These are phyloP conservation scores for Globia sparganii DNA, from an alignment of 2,888 invertebrate species.

Conservation along the genomic window DNA sequence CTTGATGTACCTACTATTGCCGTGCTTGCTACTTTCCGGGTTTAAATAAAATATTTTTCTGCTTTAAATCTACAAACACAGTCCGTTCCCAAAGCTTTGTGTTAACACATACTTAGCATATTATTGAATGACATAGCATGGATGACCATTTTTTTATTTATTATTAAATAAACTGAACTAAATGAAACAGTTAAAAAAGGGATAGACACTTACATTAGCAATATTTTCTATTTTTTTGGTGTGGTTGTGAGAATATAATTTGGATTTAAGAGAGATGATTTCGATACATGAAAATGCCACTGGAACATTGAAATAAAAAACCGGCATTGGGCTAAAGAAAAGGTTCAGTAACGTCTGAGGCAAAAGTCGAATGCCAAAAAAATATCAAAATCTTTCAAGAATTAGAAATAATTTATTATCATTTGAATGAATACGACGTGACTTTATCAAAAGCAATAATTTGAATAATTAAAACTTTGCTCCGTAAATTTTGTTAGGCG, in stretches of 20 bases:
- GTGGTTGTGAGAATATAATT: background rate
- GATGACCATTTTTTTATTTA: background rate
- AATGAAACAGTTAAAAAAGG: background rate
- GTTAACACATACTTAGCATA: no score
- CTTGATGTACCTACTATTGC: background rate
- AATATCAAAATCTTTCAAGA: slow-evolving; percentile 6
- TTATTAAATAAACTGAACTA: background rate
- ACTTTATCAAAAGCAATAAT: slow-evolving; percentile 50
- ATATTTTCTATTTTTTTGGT: background rate
- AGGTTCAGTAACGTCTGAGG: background rate
- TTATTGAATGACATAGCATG: background rate
- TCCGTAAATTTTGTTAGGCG: slow-evolving; percentile 57
- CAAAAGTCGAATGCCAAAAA: background rate
- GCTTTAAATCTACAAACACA: background rate
- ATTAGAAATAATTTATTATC: slow-evolving; percentile 9
- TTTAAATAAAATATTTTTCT: background rate
- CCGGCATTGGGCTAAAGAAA: background rate
- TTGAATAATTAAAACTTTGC: slow-evolving; percentile 64
- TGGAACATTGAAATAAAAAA: background rate
- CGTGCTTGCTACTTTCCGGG: no score
- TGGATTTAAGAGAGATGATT: background rate
- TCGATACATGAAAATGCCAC: background rate
- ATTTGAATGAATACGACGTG: slow-evolving; percentile 31
- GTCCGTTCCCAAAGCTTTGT: background rate
- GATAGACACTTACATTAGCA: background rate